Evolutionary conservation across 2,797 vertebrate genomes (phyloP).

Genomic region (Paratrypauchen microcephalus): DNA sequence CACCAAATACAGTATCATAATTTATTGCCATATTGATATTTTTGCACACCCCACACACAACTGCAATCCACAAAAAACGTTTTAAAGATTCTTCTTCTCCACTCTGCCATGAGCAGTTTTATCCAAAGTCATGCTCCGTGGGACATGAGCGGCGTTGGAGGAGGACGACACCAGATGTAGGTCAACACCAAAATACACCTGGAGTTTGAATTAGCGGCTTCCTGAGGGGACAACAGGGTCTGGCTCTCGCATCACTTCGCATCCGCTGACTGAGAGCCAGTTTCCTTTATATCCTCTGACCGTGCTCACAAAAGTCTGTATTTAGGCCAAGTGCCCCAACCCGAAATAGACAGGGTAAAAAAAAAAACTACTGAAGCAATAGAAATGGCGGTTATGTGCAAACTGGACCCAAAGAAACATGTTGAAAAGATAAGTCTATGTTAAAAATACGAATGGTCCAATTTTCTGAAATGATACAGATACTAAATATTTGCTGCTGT

Average conservation of each 20-base stretch:
- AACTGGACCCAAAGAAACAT: too few species aligned
- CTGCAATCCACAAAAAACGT: neutral
- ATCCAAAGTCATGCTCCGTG: slow-evolving; percentile 27
- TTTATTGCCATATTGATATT: too few species aligned
- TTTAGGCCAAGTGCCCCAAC: slow-evolving; percentile 56
- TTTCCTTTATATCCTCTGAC: slow-evolving; percentile 65
- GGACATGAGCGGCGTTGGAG: slow-evolving; percentile 18
- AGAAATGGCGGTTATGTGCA: too few species aligned
- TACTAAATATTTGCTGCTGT: too few species aligned
- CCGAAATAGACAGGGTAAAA: slow-evolving; percentile 19
- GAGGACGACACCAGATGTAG: slow-evolving; percentile 49
- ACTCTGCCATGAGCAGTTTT: neutral
- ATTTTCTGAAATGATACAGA: too few species aligned
- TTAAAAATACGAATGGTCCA: neutral
- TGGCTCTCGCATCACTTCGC: slow-evolving; percentile 32
- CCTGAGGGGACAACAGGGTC: slow-evolving; percentile 40
- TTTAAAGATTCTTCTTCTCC: neutral
- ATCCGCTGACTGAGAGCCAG: slow-evolving; percentile 53
- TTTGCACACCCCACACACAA: neutral
- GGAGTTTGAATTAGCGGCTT: slow-evolving; percentile 41
- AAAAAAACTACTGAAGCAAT: too few species aligned
- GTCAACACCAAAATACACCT: slow-evolving; percentile 53
- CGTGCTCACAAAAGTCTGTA: slow-evolving; percentile 54
- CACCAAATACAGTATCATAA: too few species aligned
- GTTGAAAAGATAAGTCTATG: slow-evolving; percentile 2